Conservation (phyloP, 2,888 invertebrate genomes). For the Linnaemya vulpina region DNA sequence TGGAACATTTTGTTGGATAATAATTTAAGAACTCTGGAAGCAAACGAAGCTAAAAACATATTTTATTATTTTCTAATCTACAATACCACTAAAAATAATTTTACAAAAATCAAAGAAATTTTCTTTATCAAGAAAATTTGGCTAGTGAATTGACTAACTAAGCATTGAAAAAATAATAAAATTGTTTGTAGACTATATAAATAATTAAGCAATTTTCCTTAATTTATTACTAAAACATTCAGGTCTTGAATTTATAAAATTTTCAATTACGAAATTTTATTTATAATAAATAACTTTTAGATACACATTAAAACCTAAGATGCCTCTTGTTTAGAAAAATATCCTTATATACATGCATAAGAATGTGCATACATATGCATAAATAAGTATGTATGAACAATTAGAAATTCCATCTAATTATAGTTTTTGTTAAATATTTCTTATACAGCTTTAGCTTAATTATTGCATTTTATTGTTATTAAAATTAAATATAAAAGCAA, state of each 20-base stretch:
- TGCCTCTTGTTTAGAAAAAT: conserved; percentile 68
- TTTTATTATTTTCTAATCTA: neutral
- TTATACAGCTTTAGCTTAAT: conserved; percentile 63
- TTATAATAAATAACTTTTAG: conserved; percentile 3
- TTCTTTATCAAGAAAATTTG: conserved; percentile 7
- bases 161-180: conserved; percentile 35
- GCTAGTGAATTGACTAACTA: conserved; percentile 62
- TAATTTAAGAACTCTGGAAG: too few species aligned
- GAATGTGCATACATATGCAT: conserved; percentile 35
- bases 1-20: too few species aligned
- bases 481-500: conserved; percentile 48
- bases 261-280: neutral
- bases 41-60: too few species aligned
- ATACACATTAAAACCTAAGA: conserved; percentile 61
- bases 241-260: conserved; percentile 11
- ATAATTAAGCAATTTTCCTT: conserved; percentile 9
- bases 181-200: neutral
- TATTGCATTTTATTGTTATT: conserved; percentile 65
- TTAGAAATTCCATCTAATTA: conserved; percentile 20
- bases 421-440: conserved; percentile 60
- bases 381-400: neutral
- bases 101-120: neutral
- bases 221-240: neutral
- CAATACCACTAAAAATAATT: neutral
- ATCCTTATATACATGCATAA: conserved; percentile 32